These are phyloP conservation scores for Labrus mixtus DNA, from an alignment of 2,113 vertebrate species.

Conservation along the genomic window DNA sequence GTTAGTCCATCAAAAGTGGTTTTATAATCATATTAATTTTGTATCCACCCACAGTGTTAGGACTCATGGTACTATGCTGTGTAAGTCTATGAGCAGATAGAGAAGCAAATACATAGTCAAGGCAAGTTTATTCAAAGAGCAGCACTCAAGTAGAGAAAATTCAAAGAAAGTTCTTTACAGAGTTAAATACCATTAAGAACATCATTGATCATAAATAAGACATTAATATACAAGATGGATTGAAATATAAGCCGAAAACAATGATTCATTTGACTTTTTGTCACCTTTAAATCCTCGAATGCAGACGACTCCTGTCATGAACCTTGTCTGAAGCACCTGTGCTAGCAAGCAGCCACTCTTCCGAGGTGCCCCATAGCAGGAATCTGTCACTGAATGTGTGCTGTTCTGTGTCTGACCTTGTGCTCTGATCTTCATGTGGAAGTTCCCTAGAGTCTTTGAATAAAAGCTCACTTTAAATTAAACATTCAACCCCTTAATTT, in stretches of 20 bases:
- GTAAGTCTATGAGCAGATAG: not conserved
- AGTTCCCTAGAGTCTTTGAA: not conserved
- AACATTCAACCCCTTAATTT: not conserved
- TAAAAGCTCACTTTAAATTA: not conserved
- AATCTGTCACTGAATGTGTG: not conserved
- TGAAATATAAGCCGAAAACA: too few relatives aligned
- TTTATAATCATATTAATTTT: too few relatives aligned
- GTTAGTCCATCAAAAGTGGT: not conserved
- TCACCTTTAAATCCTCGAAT: too few relatives aligned
- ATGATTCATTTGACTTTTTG: too few relatives aligned
- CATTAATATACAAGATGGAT: too few relatives aligned
- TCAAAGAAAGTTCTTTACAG: too few relatives aligned
- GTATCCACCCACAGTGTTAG: not conserved
- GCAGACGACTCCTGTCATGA: too few relatives aligned
- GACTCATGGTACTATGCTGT: not conserved
- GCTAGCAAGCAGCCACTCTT: not conserved
- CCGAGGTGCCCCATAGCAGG: not conserved
- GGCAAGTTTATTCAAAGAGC: too few relatives aligned
- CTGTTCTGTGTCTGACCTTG: not conserved
- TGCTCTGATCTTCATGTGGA: constrained; percentile 2
- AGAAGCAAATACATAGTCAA: not conserved
- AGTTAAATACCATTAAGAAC: too few relatives aligned
- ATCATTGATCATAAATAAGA: too few relatives aligned
- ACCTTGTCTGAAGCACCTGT: not conserved
- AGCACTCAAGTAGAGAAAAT: too few relatives aligned